Percentiles rank a stretch among this genome's conserved stretches.
phyloP scores from a whole-genome alignment of 1,140 invertebrate genomes.

The Saccostrea cuccullata region DNA sequence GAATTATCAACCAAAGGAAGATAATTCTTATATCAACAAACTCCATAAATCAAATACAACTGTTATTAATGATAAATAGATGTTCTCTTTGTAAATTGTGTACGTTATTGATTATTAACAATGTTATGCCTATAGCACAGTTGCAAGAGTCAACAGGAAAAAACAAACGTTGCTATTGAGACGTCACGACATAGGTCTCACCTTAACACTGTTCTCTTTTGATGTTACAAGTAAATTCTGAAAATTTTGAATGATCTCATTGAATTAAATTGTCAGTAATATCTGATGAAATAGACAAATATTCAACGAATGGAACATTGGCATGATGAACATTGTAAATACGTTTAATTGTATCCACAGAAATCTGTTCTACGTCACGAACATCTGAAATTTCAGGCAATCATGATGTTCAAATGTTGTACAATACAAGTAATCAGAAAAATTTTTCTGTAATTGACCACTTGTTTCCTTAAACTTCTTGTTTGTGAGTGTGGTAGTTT shows the following conservation, averaged over 20 bases:
- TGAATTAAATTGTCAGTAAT: no score
- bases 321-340: no score
- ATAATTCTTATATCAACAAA: no score
- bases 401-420: slow-evolving; percentile 42
- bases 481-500: background rate
- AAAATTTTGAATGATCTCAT: background rate
- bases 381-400: slow-evolving; percentile 6
- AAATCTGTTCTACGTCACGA: background rate
- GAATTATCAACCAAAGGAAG: no score
- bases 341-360: background rate
- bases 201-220: background rate
- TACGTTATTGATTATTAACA: no score
- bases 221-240: background rate
- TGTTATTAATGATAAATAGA: no score
- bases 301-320: background rate
- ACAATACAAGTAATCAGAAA: slow-evolving; percentile 50
- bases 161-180: no score
- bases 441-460: background rate
- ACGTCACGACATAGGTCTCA: no score
- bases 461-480: background rate
- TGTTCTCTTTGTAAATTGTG: no score
- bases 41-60: no score
- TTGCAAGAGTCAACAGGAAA: no score
- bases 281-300: background rate
- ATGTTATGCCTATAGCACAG: no score